Evolutionary conservation across 2,888 invertebrate genomes (phyloP).

Genomic region (Ochropleura plecta): DNA sequence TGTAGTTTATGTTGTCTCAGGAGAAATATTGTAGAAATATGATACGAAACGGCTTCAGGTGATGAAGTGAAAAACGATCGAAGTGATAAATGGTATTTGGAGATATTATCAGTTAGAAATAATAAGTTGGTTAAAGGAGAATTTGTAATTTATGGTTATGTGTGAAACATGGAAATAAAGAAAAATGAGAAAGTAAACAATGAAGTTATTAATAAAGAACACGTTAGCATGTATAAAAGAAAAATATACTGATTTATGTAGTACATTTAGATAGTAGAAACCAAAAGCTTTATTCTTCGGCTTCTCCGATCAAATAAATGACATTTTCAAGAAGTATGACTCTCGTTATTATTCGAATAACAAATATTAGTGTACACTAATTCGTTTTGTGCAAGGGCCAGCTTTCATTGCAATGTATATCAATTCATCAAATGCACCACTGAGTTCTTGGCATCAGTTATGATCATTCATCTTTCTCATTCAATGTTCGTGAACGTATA

Average conservation of each 20-base stretch:
- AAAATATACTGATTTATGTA: neutral
- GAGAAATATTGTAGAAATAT: constrained; percentile 60
- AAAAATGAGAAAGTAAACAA: neutral
- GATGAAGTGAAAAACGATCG: constrained; percentile 52
- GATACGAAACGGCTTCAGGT: constrained; percentile 52
- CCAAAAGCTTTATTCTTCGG: neutral
- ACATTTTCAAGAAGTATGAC: constrained; percentile 2
- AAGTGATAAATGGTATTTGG: constrained; percentile 44
- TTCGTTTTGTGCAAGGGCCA: constrained; percentile 42
- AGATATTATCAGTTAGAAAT: constrained; percentile 39
- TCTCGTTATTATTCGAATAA: constrained; percentile 26
- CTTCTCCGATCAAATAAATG: neutral
- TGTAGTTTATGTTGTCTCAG: constrained; percentile 51
- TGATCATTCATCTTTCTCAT: constrained; percentile 55
- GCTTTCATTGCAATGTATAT: constrained; percentile 34
- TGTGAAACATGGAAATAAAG: neutral
- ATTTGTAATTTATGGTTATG: constrained; percentile 22
- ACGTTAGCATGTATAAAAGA: neutral
- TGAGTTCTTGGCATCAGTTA: constrained; percentile 55
- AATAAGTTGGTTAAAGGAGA: constrained; percentile 20
- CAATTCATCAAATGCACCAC: constrained; percentile 53
- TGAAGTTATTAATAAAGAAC: neutral
- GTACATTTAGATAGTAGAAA: neutral
- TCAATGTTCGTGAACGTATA: constrained; percentile 44
- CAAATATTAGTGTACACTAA: constrained; percentile 30